Base-by-base conservation (phyloP, 2,888 invertebrate genomes). In the Sialis lutaria region DNA sequence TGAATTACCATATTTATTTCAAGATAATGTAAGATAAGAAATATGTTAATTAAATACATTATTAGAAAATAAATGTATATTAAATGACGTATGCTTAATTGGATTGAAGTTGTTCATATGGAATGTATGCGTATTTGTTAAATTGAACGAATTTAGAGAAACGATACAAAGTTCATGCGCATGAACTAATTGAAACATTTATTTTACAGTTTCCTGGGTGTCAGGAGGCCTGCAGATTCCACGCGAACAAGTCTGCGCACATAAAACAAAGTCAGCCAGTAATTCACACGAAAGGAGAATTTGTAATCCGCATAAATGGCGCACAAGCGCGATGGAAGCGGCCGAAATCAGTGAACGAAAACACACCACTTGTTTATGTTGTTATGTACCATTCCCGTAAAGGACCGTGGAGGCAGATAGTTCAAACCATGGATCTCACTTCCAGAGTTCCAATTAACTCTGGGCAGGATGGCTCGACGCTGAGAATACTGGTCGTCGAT, bases 191-290 rank as follows among this genome's bases (percentile, higher is more conserved):
- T 22, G 22, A 6, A 31, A 43, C 10, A 13, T 35, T 44, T 57
- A 58, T 55, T 52, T 70, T 68, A 47, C 73, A 81, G 81, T 78
- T 78, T 59, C 76, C 77, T 45, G 81, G 81, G 45, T 81, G 81
- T 62, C 77, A 78, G 63, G 75, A 78, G 54, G 79, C 81, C 32
- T 81, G 80, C 60, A 72, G 75, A 55, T 81, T 80, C 59, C 79
- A 79, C 61, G 70, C 72, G 42, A 77, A 77, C 63, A 75, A 74
- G 31, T 71, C 74, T 40, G 62, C 63, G 13, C 67, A 72, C 50
- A 68, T 72, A 12, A 74, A 76, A 50, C 79, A 78, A 58, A 74
- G 74, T 33, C 77, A 78, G 58, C 79, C 80, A 37, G 79, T 79
- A 53, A 77, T 79, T 54, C 78, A 77, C 61, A 79, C 79, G 33